Conservation (phyloP, 2,797 vertebrate species). For the Crocidura indochinensis region DNA sequence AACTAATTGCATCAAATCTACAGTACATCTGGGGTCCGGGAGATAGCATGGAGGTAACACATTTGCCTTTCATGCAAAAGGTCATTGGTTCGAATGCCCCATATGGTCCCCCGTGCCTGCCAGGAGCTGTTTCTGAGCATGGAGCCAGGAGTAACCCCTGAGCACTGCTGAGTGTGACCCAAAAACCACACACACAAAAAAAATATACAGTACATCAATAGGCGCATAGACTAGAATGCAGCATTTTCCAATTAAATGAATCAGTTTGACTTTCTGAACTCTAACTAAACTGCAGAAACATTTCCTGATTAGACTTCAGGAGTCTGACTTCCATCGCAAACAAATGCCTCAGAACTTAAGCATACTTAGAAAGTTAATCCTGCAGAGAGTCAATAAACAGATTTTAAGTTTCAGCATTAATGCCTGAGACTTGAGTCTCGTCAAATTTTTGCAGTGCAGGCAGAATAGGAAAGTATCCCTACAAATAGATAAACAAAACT, state of each 20-base stretch:
- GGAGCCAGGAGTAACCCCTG: no score
- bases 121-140: no score
- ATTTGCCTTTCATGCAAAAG: no score
- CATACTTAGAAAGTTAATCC: constrained; percentile 83
- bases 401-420: constrained; percentile 81
- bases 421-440: constrained; percentile 50
- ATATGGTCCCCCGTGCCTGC: no score
- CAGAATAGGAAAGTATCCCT: constrained; percentile 60
- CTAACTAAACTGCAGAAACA: constrained; percentile 84
- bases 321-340: constrained; percentile 71
- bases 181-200: no score
- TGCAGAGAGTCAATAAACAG: constrained; percentile 77
- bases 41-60: no score
- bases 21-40: no score
- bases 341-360: constrained; percentile 74
- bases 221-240: constrained; percentile 62
- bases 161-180: no score
- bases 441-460: constrained; percentile 77
- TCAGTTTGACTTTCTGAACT: constrained; percentile 86
- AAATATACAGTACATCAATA: constrained; percentile 86
- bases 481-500: constrained; percentile 73
- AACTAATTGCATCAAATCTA: constrained; percentile 83
- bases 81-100: no score
- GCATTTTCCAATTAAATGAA: constrained; percentile 86
- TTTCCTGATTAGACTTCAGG: constrained; percentile 83